A percentile compares a stretch with the other conserved stretches of the same genome.
These are phyloP conservation scores for Steinernema khuongi DNA, from an alignment of 1,140 invertebrate genomes.

Conservation along the genomic window DNA sequence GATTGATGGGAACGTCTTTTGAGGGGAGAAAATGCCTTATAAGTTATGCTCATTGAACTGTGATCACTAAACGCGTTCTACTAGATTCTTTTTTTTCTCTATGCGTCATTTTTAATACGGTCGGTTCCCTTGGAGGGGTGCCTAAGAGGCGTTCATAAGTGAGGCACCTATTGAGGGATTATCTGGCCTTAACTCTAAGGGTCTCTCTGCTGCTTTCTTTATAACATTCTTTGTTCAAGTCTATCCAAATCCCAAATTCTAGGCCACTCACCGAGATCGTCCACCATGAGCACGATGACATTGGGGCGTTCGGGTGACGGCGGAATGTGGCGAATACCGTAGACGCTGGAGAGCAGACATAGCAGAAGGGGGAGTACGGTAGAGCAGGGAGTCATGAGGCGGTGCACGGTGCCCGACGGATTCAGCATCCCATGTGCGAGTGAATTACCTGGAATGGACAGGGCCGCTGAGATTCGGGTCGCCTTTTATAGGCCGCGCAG, in stretches of 20 bases:
- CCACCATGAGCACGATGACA: conserved; percentile 55
- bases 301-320: conserved; percentile 51
- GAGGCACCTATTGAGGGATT: too few species aligned
- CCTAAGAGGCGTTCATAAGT: too few species aligned
- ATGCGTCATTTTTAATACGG: too few species aligned
- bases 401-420: neutral
- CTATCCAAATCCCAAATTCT: neutral
- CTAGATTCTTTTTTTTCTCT: too few species aligned
- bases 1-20: too few species aligned
- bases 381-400: neutral
- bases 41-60: too few species aligned
- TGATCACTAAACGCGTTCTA: too few species aligned
- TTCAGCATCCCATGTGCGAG: conserved; percentile 12
- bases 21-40: too few species aligned
- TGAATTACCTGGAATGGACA: conserved; percentile 7
- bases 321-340: conserved; percentile 22
- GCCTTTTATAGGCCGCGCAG: conserved; percentile 2
- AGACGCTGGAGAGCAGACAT: neutral
- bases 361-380: conserved; percentile 7
- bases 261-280: conserved; percentile 41
- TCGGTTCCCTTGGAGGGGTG: too few species aligned
- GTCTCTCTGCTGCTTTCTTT: too few species aligned
- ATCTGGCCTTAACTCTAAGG: too few species aligned
- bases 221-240: conserved; percentile 22
- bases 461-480: conserved; percentile 1